Base-by-base conservation (phyloP, 2,888 invertebrate species). In the Thysanoteuthis rhombus region DNA sequence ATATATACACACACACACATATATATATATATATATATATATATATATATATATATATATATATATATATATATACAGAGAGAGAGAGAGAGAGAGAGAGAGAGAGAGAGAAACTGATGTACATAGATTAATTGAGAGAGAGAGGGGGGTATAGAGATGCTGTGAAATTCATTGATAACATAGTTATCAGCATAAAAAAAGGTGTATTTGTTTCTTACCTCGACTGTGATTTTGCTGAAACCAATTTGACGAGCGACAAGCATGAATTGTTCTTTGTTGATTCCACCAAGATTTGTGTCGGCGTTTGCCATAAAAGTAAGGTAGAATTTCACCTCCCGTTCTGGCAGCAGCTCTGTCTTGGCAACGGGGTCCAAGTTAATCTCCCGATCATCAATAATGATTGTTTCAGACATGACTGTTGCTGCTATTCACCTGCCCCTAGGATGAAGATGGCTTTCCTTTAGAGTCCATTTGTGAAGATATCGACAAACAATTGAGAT, bases 311-410 rank as follows among this genome's bases (percentile, higher is more conserved):
- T 91, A 42, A 91, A 91, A 40, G 39, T 42, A n/a, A 91, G 40
- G 42, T 91, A 91, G 40, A 91, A 91, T 91, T 91, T 91, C 28
- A 91, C 42, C 42, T 91, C 91, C 42, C 91, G 28, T 40, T 91
- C 91, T 10, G 91, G 91, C 22, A 91, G 42, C 42, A 91, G 36
- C n/a, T 91, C 91, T 32, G 91, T 91, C 91, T 91, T 91, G 28
- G 91, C 91, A 91, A 91, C 91, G 28, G 91, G 91, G 8, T 91
- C 91, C 91, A 91, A 91, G n/a, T 91, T 91, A 39, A 91, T 39
- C 28, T 40, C 91, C 91, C 91, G 91, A 25, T 91, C 39, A 40
- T 91, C 91, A 39, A 91, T 91, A 22, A 91, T 25, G 6, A 40
- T 42, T 40, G 32, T 28, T 12, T 40, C 91, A 40, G 91, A 40